These are phyloP conservation scores for Drosophila merina DNA, from an alignment of 2,888 invertebrate species.

Conservation along the genomic window DNA sequence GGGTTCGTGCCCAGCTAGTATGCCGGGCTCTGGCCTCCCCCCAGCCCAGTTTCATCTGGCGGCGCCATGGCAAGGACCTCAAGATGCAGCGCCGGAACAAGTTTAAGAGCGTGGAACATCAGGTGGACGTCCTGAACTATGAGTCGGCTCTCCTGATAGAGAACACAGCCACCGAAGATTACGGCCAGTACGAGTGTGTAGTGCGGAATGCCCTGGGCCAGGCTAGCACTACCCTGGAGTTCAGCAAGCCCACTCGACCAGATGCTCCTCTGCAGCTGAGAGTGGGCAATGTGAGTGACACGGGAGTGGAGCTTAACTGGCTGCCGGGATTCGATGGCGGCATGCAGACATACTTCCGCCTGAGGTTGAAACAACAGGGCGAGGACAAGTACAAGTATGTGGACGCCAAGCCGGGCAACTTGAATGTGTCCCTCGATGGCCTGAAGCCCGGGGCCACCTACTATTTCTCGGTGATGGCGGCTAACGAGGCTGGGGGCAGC, in stretches of 20 bases:
- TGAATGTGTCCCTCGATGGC: slow-evolving; percentile 77
- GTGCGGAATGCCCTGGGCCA: slow-evolving; percentile 80
- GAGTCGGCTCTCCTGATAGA: slow-evolving; percentile 79
- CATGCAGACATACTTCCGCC: slow-evolving; percentile 80
- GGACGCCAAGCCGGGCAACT: slow-evolving; percentile 75
- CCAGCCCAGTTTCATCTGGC: slow-evolving; percentile 81
- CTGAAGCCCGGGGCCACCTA: slow-evolving; percentile 79
- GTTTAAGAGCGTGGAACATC: slow-evolving; percentile 75
- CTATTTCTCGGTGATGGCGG: slow-evolving; percentile 81
- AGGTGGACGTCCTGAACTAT: slow-evolving; percentile 74
- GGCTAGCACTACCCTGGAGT: slow-evolving; percentile 78
- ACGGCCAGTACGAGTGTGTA: slow-evolving; percentile 81
- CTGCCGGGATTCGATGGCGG: slow-evolving; percentile 81
- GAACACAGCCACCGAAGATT: slow-evolving; percentile 80
- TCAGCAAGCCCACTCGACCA: slow-evolving; percentile 80
- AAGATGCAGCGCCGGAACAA: slow-evolving; percentile 81
- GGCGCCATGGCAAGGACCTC: slow-evolving; percentile 81
- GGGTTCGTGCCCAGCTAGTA: slow-evolving; percentile 76
- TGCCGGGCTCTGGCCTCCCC: slow-evolving; percentile 80
- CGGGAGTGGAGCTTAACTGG: slow-evolving; percentile 75
- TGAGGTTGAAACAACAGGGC: slow-evolving; percentile 74
- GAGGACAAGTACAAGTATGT: slow-evolving; percentile 81
- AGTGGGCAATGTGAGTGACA: slow-evolving; percentile 80
- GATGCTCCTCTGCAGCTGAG: slow-evolving; percentile 75
- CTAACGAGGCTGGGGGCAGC: slow-evolving; percentile 81